A percentile compares a stretch with the other conserved stretches of the same genome.
Conservation (phyloP, 1,140 invertebrate genomes). For the Drosophila varians region DNA sequence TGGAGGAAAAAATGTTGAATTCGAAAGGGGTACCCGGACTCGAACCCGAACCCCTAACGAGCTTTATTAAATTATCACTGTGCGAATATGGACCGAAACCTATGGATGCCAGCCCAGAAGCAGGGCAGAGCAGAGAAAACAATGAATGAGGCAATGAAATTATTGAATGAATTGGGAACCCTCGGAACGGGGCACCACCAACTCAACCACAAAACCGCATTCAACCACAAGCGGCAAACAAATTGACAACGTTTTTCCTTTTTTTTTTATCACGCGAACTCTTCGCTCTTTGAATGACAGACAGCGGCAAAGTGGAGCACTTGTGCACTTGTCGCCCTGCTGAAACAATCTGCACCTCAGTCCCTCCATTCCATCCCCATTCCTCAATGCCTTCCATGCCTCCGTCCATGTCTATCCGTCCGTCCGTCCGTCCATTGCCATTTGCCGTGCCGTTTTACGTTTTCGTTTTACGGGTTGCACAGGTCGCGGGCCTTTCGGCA, state of each 20-base stretch:
- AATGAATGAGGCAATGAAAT: slow-evolving; percentile 71
- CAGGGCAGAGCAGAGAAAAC: slow-evolving; percentile 39
- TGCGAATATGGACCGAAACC: slow-evolving; percentile 45
- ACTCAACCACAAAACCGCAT: slow-evolving; percentile 46
- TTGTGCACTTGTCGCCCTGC: slow-evolving; percentile 50
- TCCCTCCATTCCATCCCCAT: too few species aligned
- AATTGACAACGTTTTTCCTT: slow-evolving; percentile 72
- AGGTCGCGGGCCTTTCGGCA: slow-evolving; percentile 52
- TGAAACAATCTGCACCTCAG: slow-evolving; percentile 27
- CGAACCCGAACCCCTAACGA: slow-evolving; percentile 18
- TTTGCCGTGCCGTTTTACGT: slow-evolving; percentile 23
- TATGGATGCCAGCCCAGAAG: slow-evolving; percentile 9
- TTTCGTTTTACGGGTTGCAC: slow-evolving; percentile 3
- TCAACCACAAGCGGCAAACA: slow-evolving; percentile 64
- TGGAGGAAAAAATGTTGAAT: too few species aligned
- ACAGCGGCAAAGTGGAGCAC: slow-evolving; percentile 58
- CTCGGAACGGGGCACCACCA: background rate
- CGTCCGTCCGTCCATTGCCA: slow-evolving; percentile 39
- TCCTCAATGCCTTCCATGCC: too few species aligned
- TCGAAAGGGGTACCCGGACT: slow-evolving; percentile 11
- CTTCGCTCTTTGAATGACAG: slow-evolving; percentile 45
- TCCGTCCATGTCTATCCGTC: background rate
- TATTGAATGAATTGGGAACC: slow-evolving; percentile 76
- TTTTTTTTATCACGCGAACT: slow-evolving; percentile 59
- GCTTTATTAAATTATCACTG: slow-evolving; percentile 74